Evolutionary conservation across 1,140 invertebrate species (phyloP).

Genomic region (Panagrolaimus sp.): DNA sequence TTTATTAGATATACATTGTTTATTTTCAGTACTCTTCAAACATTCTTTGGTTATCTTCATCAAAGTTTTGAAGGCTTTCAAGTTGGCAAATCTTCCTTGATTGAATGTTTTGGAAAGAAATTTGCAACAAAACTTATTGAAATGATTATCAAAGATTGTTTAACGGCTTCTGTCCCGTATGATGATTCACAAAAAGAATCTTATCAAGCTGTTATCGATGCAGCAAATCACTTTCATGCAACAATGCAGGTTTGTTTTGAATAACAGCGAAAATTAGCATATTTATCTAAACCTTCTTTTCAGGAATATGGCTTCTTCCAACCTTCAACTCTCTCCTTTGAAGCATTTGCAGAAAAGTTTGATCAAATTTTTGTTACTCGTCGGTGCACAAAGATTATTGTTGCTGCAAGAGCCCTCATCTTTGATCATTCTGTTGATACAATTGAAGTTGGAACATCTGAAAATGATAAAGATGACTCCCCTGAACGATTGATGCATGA

Average conservation of each 20-base stretch:
- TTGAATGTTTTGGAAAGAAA: neutral
- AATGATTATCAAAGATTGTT: neutral
- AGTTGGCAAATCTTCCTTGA: neutral
- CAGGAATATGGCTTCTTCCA: neutral
- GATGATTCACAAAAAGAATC: neutral
- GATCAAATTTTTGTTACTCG: conserved; percentile 7
- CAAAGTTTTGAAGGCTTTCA: neutral
- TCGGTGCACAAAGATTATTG: conserved; percentile 7
- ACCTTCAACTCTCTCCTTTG: neutral
- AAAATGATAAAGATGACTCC: neutral
- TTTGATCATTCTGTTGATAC: neutral
- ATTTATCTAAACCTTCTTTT: too few species aligned
- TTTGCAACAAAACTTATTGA: neutral
- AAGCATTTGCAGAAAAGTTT: neutral
- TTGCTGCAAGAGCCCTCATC: neutral
- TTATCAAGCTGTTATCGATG: neutral
- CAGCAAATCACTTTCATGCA: neutral
- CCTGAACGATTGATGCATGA: too few species aligned
- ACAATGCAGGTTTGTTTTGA: neutral
- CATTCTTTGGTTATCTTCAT: neutral
- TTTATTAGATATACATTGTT: neutral
- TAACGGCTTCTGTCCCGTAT: neutral
- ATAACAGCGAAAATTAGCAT: too few species aligned
- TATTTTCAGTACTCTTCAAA: neutral
- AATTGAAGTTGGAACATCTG: neutral